Conservation (phyloP, 2,797 vertebrate species). For the Dryobates pubescens region DNA sequence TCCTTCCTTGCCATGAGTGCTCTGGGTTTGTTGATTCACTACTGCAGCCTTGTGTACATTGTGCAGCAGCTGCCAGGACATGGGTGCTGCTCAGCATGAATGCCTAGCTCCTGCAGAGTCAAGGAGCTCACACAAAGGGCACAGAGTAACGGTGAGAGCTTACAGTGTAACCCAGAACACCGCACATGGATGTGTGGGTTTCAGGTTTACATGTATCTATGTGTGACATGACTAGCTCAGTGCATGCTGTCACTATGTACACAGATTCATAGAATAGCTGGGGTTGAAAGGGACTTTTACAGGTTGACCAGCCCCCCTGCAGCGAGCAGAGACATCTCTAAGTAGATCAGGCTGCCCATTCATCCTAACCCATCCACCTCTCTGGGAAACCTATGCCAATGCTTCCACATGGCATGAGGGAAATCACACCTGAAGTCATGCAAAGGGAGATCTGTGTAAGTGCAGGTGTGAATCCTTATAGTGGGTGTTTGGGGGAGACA, state of each 20-base stretch:
- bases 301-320: not conserved
- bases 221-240: not conserved
- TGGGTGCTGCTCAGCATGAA: not conserved
- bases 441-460: not conserved
- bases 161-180: not conserved
- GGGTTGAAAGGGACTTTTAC: not conserved
- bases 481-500: not conserved
- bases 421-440: not conserved
- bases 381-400: not conserved
- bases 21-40: not conserved
- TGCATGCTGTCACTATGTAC: rapidly evolving
- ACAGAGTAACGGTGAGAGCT: not conserved
- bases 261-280: not conserved
- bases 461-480: not conserved
- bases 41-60: not conserved
- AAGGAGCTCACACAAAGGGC: rapidly evolving
- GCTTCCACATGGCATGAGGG: not conserved
- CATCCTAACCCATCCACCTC: not conserved
- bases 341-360: not conserved
- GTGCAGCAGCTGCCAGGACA: not conserved
- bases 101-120: not conserved
- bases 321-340: not conserved
- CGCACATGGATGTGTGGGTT: not conserved
- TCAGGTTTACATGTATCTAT: rapidly evolving
- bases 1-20: rapidly evolving